Conservation (phyloP, 2,888 invertebrate genomes). For the Didymodactylos carnosus region DNA sequence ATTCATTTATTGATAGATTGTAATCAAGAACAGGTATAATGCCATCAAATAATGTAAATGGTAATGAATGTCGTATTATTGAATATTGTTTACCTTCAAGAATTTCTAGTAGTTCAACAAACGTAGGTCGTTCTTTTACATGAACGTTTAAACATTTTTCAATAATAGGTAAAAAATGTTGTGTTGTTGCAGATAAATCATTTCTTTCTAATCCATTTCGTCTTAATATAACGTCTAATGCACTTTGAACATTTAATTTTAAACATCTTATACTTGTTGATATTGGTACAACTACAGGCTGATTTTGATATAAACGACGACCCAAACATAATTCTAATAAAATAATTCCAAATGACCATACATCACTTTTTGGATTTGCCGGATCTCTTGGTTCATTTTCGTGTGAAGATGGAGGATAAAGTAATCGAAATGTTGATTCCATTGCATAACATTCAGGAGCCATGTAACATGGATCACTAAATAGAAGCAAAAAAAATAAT, state of each 20-base stretch:
- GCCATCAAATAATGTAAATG: not conserved
- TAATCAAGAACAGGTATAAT: not conserved
- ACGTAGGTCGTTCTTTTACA: not conserved
- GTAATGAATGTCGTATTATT: not conserved
- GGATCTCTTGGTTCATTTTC: not conserved
- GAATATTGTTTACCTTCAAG: not conserved
- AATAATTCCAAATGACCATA: slow-evolving; percentile 83
- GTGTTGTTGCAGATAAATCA: not conserved
- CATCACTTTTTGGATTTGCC: slow-evolving; percentile 48
- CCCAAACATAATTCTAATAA: slow-evolving; percentile 16
- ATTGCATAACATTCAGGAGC: slow-evolving; percentile 9
- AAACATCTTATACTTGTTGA: not conserved
- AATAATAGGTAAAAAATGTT: not conserved
- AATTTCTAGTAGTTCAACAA: not conserved
- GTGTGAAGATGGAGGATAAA: not conserved
- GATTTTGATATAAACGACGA: not conserved
- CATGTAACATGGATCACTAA: not conserved
- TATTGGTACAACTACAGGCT: not conserved
- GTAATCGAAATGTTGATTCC: not conserved
- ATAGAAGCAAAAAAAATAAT: not conserved
- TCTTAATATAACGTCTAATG: not conserved
- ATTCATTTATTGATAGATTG: not conserved
- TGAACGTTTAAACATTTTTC: not conserved
- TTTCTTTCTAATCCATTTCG: not conserved
- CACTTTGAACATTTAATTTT: not conserved